Evolutionary conservation across 2,797 vertebrate species (phyloP).

Genomic region (Pantherophis alleghaniensis): DNA sequence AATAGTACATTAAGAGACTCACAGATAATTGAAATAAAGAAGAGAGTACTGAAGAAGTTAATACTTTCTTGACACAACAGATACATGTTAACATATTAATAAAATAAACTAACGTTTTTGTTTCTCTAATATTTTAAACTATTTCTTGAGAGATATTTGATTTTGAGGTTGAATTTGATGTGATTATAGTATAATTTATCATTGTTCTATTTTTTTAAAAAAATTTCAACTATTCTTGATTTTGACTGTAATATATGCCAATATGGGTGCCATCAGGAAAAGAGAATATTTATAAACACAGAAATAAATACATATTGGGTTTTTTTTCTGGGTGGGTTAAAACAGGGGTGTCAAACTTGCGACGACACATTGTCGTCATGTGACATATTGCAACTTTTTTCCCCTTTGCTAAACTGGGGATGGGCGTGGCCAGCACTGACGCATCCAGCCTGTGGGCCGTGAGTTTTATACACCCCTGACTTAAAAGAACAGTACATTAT

Average conservation of each 20-base stretch:
- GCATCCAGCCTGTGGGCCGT: too few relatives aligned
- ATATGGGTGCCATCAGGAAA: not conserved
- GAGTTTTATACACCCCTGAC: not conserved
- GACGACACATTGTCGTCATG: too few relatives aligned
- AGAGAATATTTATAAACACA: not conserved
- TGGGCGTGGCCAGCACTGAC: too few relatives aligned
- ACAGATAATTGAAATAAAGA: not conserved
- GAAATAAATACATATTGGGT: not conserved
- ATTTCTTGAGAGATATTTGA: not conserved
- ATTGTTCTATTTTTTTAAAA: not conserved
- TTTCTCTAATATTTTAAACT: not conserved
- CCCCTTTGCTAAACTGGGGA: too few relatives aligned
- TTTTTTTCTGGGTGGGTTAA: not conserved
- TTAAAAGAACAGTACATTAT: not conserved
- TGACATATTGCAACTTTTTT: too few relatives aligned
- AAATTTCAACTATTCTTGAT: not conserved
- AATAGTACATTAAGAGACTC: not conserved
- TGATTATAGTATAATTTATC: too few relatives aligned
- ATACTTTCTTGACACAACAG: not conserved
- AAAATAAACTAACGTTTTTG: not conserved
- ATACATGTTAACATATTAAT: not conserved
- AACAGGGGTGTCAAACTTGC: too few relatives aligned
- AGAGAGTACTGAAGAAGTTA: not conserved
- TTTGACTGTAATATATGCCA: not conserved
- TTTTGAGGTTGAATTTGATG: not conserved